Percentiles rank a stretch among this genome's conserved stretches.
These are phyloP conservation scores for Rhynchophorus ferrugineus DNA, from an alignment of 1,140 invertebrate genomes.

Conservation along the genomic window DNA sequence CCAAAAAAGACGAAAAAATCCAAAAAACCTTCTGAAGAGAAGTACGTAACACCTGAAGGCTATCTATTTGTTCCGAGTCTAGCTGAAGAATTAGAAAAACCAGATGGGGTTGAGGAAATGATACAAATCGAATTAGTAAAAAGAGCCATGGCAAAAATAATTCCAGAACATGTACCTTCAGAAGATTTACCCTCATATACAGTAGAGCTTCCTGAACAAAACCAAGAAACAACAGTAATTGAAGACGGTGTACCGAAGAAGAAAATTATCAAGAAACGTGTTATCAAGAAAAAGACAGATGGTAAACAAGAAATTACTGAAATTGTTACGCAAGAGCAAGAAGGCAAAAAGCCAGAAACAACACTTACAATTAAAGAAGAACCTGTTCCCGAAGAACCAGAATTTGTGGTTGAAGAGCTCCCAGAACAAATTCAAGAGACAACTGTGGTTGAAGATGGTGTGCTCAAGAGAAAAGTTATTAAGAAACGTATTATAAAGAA, in stretches of 20 bases:
- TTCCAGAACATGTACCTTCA: no score
- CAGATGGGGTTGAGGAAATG: no score
- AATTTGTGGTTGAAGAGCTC: constrained; percentile 17
- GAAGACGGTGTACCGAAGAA: constrained; percentile 13
- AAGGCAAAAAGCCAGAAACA: constrained; percentile 33
- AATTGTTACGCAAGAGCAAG: constrained; percentile 36
- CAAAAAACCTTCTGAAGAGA: no score
- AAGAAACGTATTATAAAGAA: constrained; percentile 28
- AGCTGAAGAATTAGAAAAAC: no score
- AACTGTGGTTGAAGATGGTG: constrained; percentile 32
- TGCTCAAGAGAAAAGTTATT: constrained; percentile 26
- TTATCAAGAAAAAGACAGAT: constrained; percentile 30
- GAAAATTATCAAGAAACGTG: constrained; percentile 11
- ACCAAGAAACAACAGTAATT: constrained; percentile 3
- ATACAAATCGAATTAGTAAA: no score
- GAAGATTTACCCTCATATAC: no score
- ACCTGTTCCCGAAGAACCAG: constrained; percentile 35
- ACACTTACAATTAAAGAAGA: constrained; percentile 33
- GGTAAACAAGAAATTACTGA: constrained; percentile 37
- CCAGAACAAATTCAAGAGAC: constrained; percentile 28
- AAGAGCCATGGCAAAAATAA: no score
- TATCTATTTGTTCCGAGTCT: no score
- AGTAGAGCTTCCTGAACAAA: constrained; percentile 19
- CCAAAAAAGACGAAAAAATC: no score
- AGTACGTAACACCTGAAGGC: no score